Evolutionary conservation across 2,888 invertebrate species (phyloP).

Genomic region (Lomographa bimaculata): DNA sequence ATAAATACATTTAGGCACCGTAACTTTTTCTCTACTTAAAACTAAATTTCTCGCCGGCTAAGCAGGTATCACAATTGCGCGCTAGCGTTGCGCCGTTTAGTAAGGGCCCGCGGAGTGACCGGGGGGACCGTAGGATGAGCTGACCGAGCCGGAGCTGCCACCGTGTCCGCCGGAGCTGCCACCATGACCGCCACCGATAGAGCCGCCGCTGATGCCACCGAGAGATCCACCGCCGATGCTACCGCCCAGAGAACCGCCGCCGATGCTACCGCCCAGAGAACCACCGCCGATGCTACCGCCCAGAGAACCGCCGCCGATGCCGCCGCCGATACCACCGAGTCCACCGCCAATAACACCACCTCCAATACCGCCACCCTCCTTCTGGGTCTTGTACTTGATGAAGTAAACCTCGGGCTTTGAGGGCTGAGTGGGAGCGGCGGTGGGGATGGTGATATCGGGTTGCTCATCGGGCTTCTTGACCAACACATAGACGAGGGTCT

Average conservation of each 20-base stretch:
- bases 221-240: constrained; percentile 44
- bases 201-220: constrained; percentile 40
- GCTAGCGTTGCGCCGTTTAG: constrained; percentile 63
- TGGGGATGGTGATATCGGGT: constrained; percentile 91
- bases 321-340: constrained; percentile 43
- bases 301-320: constrained; percentile 43
- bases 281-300: constrained; percentile 53
- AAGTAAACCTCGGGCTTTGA: constrained; percentile 93
- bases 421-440: constrained; percentile 88
- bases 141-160: constrained; percentile 57
- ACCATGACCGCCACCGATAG: constrained; percentile 41
- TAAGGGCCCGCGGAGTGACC: constrained; percentile 88
- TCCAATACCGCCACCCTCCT: constrained; percentile 58
- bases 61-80: constrained; percentile 79
- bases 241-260: constrained; percentile 47
- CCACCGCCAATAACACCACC: constrained; percentile 53
- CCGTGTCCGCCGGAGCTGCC: constrained; percentile 50
- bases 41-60: constrained; percentile 77
- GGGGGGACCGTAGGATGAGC: constrained; percentile 86
- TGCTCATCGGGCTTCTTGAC: constrained; percentile 93
- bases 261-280: constrained; percentile 47
- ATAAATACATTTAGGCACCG: constrained; percentile 84
- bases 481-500: constrained; percentile 92
- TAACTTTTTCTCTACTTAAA: constrained; percentile 82
- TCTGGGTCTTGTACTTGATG: constrained; percentile 92